These are phyloP conservation scores for Potamarius usumacintae DNA, from an alignment of 2,113 vertebrate species.

Conservation along the genomic window DNA sequence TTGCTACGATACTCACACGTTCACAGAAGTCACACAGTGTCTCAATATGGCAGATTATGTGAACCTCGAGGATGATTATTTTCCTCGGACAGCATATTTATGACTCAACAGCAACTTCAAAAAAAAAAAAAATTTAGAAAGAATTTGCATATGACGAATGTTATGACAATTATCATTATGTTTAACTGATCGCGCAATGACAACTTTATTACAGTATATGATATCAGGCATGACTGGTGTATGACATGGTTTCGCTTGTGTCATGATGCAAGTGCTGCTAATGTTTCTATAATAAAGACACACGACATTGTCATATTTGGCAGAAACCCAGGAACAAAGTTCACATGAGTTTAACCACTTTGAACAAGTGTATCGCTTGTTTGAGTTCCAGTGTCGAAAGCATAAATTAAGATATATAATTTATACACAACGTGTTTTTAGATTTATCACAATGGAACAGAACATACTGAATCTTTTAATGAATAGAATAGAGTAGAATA, in stretches of 20 bases:
- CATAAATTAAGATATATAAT: neutral
- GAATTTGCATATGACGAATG: neutral
- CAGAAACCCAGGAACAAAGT: neutral
- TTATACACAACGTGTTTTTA: neutral
- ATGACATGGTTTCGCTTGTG: neutral
- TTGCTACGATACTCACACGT: neutral
- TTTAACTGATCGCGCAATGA: neutral
- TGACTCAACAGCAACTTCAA: too few species aligned
- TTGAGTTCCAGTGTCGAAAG: neutral
- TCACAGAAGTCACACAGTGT: neutral
- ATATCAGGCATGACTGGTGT: neutral
- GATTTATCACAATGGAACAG: neutral
- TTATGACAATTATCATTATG: neutral
- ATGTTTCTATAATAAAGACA: neutral
- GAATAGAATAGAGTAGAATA: neutral
- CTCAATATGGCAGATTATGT: too few species aligned
- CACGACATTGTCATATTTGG: neutral
- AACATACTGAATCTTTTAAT: neutral
- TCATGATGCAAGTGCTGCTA: neutral
- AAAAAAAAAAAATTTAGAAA: neutral
- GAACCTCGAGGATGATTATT: neutral
- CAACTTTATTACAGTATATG: neutral
- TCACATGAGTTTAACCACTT: neutral
- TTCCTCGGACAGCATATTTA: neutral
- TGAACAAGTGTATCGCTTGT: neutral